Evolutionary conservation across 2,797 vertebrate species (phyloP).

Genomic region (Chromobotia macracanthus): DNA sequence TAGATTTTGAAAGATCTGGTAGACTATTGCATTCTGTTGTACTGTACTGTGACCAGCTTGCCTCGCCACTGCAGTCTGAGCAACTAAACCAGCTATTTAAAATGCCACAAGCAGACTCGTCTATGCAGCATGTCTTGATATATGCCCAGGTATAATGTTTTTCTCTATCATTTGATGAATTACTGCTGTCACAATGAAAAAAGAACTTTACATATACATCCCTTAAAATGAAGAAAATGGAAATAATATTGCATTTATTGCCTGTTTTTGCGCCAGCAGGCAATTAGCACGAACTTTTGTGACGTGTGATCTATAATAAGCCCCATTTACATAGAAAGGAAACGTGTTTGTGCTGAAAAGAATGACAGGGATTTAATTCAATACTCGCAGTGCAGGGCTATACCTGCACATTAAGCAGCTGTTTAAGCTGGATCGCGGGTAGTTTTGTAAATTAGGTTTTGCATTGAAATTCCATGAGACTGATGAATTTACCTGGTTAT

Average conservation of each 20-base stretch:
- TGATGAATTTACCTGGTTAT: too few species aligned
- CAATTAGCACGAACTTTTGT: background rate
- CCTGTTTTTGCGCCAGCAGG: background rate
- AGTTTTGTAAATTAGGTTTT: too few species aligned
- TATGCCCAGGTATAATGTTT: background rate
- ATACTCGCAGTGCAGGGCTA: too few species aligned
- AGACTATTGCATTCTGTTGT: too few species aligned
- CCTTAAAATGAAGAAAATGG: background rate
- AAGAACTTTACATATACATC: background rate
- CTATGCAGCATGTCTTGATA: background rate
- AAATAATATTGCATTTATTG: background rate
- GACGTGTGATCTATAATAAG: background rate
- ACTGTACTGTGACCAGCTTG: background rate
- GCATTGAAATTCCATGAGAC: too few species aligned
- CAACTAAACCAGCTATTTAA: background rate
- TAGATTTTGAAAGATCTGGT: too few species aligned
- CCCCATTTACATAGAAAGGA: background rate
- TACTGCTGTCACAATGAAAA: background rate
- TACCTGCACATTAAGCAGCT: too few species aligned
- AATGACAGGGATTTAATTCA: background rate
- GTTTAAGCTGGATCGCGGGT: too few species aligned
- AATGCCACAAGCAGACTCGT: background rate
- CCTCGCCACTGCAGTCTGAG: background rate
- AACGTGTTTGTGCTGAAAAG: background rate
- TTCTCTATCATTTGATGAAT: constrained; percentile 3